Evolutionary conservation across 2,797 vertebrate genomes (phyloP).

Genomic region (Mastacembelus armatus): DNA sequence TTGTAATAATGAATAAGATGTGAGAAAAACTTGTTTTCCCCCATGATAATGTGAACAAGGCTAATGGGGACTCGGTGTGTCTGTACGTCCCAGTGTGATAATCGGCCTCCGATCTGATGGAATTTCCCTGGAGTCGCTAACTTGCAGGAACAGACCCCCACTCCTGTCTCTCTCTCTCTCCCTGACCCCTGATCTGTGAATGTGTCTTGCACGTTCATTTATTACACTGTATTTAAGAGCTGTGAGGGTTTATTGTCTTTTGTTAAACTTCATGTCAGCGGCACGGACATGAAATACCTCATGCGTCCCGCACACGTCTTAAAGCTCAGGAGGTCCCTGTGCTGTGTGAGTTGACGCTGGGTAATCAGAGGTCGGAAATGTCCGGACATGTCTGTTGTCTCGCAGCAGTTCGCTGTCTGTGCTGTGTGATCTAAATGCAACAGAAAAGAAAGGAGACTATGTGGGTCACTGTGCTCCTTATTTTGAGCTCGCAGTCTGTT

Average conservation of each 20-base stretch:
- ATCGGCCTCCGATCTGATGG: not conserved
- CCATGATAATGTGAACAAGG: not conserved
- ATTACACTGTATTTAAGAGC: not conserved
- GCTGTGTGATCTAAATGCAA: conserved; percentile 23
- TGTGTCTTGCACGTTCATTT: not conserved
- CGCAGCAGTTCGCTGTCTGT: conserved; percentile 10
- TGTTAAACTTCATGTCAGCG: not conserved
- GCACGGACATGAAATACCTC: too few species aligned
- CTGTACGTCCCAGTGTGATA: too few species aligned
- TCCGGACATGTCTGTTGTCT: conserved; percentile 6
- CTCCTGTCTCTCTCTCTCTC: not conserved
- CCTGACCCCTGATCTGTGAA: not conserved
- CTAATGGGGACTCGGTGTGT: too few species aligned
- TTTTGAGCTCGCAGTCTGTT: conserved; percentile 72
- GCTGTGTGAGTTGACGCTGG: not conserved
- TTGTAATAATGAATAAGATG: too few species aligned
- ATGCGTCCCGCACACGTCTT: not conserved
- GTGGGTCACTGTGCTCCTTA: conserved; percentile 67
- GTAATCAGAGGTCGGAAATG: not conserved
- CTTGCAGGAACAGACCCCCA: conserved; percentile 7
- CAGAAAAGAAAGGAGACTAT: conserved; percentile 45
- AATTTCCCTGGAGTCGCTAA: conserved; percentile 12
- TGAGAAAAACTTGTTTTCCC: too few species aligned
- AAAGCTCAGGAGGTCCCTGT: not conserved
- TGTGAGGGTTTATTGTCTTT: not conserved